A percentile compares a stretch with the other conserved stretches of the same genome.
Evolutionary conservation across 2,797 vertebrate species (phyloP).

Genomic region (Xenopus petersii): DNA sequence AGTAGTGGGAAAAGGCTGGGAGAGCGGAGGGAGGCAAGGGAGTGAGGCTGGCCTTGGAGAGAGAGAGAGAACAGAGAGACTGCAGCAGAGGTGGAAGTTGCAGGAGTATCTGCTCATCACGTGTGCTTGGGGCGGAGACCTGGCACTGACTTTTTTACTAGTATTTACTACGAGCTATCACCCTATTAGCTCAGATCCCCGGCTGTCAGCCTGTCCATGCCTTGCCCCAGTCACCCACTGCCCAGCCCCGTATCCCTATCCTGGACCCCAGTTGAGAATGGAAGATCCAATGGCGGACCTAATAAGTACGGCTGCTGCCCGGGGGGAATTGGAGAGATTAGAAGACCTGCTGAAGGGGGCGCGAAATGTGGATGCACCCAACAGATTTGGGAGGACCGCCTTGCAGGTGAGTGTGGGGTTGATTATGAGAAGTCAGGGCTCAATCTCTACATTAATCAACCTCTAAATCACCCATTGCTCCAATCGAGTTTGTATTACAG

Average conservation of each 20-base stretch:
- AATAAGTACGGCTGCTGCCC: slow-evolving; percentile 84
- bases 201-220: slow-evolving; percentile 74
- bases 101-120: slow-evolving; percentile 62
- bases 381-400: slow-evolving; percentile 82
- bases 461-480: background rate
- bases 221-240: slow-evolving; percentile 65
- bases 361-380: slow-evolving; percentile 79
- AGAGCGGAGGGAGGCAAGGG: too few species aligned
- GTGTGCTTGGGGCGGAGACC: slow-evolving; percentile 77
- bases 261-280: slow-evolving; percentile 77
- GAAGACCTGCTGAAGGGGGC: slow-evolving; percentile 74
- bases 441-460: too few species aligned
- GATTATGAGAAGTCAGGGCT: background rate
- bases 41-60: too few species aligned
- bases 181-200: slow-evolving; percentile 72
- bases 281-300: slow-evolving; percentile 72
- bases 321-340: slow-evolving; percentile 75
- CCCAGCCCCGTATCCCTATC: slow-evolving; percentile 53
- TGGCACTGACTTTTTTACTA: slow-evolving; percentile 74
- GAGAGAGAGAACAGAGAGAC: too few species aligned
- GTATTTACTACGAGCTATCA: slow-evolving; percentile 80
- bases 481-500: background rate
- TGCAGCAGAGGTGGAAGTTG: too few species aligned
- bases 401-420: slow-evolving; percentile 81
- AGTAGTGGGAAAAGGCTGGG: too few species aligned